These are phyloP conservation scores for Artibeus lituratus DNA, from an alignment of 2,797 vertebrate genomes.

Conservation along the genomic window DNA sequence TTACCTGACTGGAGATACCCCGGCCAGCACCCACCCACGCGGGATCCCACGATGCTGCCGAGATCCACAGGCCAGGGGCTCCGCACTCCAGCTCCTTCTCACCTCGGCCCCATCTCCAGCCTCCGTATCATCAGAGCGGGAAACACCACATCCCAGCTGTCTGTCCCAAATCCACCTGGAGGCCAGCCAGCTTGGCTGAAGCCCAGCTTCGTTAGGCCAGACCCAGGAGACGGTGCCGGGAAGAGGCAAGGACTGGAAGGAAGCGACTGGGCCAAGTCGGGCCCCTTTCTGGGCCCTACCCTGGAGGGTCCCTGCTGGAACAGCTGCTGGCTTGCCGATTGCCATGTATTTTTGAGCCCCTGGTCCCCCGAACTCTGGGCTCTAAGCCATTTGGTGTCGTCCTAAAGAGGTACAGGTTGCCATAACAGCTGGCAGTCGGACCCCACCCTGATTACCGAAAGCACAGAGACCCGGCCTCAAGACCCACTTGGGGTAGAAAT, in stretches of 20 bases:
- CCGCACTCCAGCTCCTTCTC: neutral
- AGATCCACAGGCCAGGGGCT: neutral
- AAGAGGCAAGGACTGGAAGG: slow-evolving; percentile 61
- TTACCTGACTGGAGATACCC: neutral
- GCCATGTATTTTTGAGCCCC: neutral
- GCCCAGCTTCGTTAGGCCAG: slow-evolving; percentile 58
- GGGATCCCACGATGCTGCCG: neutral
- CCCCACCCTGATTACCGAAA: slow-evolving; percentile 36
- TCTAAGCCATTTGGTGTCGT: neutral
- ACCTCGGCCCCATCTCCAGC: slow-evolving; percentile 19
- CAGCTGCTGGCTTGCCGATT: neutral
- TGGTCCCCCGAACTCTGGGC: neutral
- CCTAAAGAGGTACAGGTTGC: neutral
- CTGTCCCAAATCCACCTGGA: slow-evolving; percentile 75
- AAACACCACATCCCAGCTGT: slow-evolving; percentile 72
- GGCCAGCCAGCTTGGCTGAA: slow-evolving; percentile 61
- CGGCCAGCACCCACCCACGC: neutral
- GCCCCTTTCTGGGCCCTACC: neutral
- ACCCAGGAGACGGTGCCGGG: slow-evolving; percentile 69
- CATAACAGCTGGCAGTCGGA: slow-evolving; percentile 8
- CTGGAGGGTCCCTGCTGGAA: neutral
- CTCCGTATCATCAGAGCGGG: slow-evolving; percentile 60
- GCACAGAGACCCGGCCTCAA: slow-evolving; percentile 20
- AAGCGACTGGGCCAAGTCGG: neutral
- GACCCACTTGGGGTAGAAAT: slow-evolving; percentile 10